These are phyloP conservation scores for Cyrtonyx montezumae DNA, from an alignment of 2,113 vertebrate genomes.

Conservation along the genomic window DNA sequence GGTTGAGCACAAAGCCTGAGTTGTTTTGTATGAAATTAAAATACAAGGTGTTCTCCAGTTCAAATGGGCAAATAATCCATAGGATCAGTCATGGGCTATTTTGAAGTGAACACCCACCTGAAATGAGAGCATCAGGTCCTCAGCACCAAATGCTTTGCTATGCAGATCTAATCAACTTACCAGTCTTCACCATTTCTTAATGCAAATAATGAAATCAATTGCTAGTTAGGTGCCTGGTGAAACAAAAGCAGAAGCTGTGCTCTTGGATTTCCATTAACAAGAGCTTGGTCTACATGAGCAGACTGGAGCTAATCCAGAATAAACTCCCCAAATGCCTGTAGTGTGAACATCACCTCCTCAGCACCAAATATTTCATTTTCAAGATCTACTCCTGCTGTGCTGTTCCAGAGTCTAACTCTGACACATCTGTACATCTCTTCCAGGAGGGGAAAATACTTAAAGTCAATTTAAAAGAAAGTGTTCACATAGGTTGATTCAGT, in stretches of 20 bases:
- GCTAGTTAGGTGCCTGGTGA: neutral
- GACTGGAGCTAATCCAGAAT: constrained; percentile 5
- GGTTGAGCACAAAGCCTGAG: neutral
- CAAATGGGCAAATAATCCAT: neutral
- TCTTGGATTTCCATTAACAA: neutral
- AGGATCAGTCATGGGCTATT: neutral
- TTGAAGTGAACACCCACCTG: neutral
- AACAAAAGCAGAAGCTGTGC: constrained; percentile 19
- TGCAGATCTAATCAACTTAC: neutral
- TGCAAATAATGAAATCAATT: neutral
- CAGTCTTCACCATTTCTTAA: neutral
- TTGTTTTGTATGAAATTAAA: neutral
- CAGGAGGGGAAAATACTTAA: neutral
- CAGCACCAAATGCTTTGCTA: neutral
- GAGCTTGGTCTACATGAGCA: neutral
- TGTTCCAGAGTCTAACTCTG: neutral
- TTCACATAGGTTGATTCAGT: neutral
- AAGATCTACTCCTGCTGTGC: neutral
- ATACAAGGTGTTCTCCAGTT: neutral
- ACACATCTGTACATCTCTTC: neutral
- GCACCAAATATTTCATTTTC: neutral
- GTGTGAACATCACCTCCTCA: neutral
- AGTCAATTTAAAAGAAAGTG: neutral
- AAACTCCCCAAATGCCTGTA: neutral
- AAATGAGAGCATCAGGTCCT: neutral